Base-by-base conservation (phyloP, 2,888 invertebrate genomes). In the Heliconius sara region DNA sequence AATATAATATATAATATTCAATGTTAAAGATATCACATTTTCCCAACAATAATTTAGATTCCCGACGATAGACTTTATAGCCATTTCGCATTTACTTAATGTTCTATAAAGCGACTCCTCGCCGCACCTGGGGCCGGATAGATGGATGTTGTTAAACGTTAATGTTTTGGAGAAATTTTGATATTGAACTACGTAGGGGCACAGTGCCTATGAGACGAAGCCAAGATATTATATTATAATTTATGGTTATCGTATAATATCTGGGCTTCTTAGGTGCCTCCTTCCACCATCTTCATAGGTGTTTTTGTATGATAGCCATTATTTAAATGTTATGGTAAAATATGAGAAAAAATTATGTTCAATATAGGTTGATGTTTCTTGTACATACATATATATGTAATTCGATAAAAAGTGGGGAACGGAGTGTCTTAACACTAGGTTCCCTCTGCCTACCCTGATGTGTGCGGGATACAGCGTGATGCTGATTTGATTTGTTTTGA, bases 51-150 rank as follows among this genome's bases (percentile, higher is more conserved):
- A 57, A 25, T 66, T 57, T 27, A 43, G 47, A 25, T 72, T 66
- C 34, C 22, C 70, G 34, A 66, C 65, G 76, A 65, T 72, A 72
- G 47, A 60, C 22, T 77, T 73, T 60, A 74, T 73, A 43, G 77
- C 77, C 80, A 76, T 81, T 80, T 73, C 78, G 63, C 80, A 78
- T 81, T 81, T 80, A 76, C 78, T 76, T 81, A 78, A 80, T 76
- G 78, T 80, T 66, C 76, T 57, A 74, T 81, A 78, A 81, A 77
- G 71, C 66, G 25, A 22, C 30, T 78, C 71, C 72, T 70, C 60
- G 43, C 65, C 76, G 73, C 81, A 81, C 80, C 78, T 81, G 79
- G 30, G 72, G 19, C 27, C 39, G 43, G 43, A 22, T 60, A 57
- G 43, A 30, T 73, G 60, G 57, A 57, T 39, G 68, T 22, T 70